These are phyloP conservation scores for Ochlodes sylvanus DNA, from an alignment of 2,888 invertebrate genomes.

Conservation along the genomic window DNA sequence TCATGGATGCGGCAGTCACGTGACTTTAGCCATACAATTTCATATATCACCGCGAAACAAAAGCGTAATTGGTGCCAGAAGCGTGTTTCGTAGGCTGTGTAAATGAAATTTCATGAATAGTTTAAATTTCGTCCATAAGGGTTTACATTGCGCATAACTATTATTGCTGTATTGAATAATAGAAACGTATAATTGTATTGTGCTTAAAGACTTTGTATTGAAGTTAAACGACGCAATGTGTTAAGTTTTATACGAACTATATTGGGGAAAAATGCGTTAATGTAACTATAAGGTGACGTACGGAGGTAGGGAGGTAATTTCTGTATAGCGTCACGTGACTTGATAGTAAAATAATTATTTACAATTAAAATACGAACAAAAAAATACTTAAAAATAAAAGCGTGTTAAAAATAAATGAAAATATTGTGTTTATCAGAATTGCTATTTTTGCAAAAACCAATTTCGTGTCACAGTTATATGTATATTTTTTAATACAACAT, in stretches of 20 bases:
- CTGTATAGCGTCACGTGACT: too few relatives aligned
- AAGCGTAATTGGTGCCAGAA: conserved; percentile 36
- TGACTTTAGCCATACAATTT: conserved; percentile 34
- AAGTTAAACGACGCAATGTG: neutral
- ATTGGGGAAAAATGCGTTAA: too few relatives aligned
- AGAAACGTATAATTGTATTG: neutral
- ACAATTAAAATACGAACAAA: too few relatives aligned
- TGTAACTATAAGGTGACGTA: too few relatives aligned
- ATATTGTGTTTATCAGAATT: too few relatives aligned
- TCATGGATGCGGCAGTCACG: conserved; percentile 6
- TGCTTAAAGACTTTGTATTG: neutral
- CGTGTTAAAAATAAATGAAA: too few relatives aligned
- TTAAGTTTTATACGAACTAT: neutral
- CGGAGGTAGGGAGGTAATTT: too few relatives aligned
- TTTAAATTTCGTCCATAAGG: conserved; percentile 33
- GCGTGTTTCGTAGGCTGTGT: conserved; percentile 29
- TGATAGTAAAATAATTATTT: too few relatives aligned
- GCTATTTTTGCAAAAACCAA: too few relatives aligned
- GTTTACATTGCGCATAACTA: conserved; percentile 29
- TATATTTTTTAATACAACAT: too few relatives aligned
- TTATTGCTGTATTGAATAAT: conserved; percentile 26
- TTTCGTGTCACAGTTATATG: too few relatives aligned
- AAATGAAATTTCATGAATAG: conserved; percentile 37
- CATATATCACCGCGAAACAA: conserved; percentile 35
- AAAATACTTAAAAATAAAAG: too few relatives aligned